A percentile compares a stretch with the other conserved stretches of the same genome.
These are phyloP conservation scores for Mus musculus DNA, from an alignment of 2,113 vertebrate species.

Conservation along the genomic window GRCm39 chr9:21059001-21059500, in stretches of 20 bases:
- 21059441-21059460: not conserved
- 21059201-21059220: not conserved
- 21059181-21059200: not conserved
- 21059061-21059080: slow-evolving; percentile 9
- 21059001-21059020: not conserved
- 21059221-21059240: not conserved
- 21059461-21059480: not conserved
- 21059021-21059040: not conserved
- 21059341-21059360: not conserved
- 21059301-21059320: not conserved
- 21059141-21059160: not conserved
- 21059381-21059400: not conserved
- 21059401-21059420: not conserved
- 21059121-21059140: not conserved
- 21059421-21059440: not conserved
- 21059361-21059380: not conserved
- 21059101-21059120: not conserved
- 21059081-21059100: not conserved
- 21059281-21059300: not conserved
- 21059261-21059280: not conserved
- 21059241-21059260: too few species aligned
- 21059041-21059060: not conserved
- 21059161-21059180: not conserved
- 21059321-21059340: not conserved
- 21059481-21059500: not conserved